A percentile compares a stretch with the other conserved stretches of the same genome.
Conservation (phyloP, 1,140 invertebrate genomes). For the Triops longicaudatus region DNA sequence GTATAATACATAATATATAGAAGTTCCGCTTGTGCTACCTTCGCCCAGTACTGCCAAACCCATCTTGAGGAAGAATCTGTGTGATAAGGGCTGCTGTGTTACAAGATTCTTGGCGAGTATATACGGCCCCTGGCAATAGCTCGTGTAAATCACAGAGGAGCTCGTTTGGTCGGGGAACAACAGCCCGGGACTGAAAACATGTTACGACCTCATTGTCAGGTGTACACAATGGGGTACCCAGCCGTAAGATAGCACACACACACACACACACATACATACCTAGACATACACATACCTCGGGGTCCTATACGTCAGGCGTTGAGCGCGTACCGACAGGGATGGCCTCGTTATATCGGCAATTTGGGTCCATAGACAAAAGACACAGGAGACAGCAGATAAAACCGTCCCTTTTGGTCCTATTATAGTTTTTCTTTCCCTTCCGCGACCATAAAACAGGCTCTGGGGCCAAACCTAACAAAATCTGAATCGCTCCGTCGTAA, state of each 20-base stretch:
- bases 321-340: not conserved
- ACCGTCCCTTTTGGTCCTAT: not conserved
- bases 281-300: too few relatives aligned
- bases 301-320: not conserved
- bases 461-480: too few relatives aligned
- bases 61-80: not conserved
- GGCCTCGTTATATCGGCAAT: not conserved
- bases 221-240: not conserved
- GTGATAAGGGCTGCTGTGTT: not conserved
- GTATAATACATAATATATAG: not conserved
- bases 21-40: not conserved
- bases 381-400: not conserved
- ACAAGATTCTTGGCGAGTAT: not conserved
- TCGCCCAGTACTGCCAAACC: not conserved
- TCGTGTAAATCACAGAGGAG: not conserved
- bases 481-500: too few relatives aligned
- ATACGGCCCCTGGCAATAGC: not conserved
- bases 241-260: not conserved
- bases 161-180: slow-evolving; percentile 10
- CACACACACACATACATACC: too few relatives aligned
- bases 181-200: not conserved
- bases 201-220: slow-evolving; percentile 8
- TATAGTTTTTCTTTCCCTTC: not conserved
- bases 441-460: not conserved
- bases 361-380: not conserved